These are phyloP conservation scores for Phalera bucephala DNA, from an alignment of 2,888 invertebrate species.

Conservation along the genomic window DNA sequence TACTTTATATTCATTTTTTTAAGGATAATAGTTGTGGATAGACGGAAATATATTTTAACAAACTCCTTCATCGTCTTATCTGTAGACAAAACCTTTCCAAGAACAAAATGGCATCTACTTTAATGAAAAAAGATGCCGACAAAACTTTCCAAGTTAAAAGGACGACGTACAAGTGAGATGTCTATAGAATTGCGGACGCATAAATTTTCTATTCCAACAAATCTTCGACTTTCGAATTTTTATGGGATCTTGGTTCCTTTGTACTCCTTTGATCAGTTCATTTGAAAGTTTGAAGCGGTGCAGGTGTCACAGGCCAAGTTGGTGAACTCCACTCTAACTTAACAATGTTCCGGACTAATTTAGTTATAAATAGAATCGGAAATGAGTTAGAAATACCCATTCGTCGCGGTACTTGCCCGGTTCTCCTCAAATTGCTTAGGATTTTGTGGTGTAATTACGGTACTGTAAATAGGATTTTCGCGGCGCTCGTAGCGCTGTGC, in stretches of 20 bases:
- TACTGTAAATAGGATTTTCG: neutral
- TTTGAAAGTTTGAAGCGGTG: constrained; percentile 43
- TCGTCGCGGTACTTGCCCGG: neutral
- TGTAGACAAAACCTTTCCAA: no score
- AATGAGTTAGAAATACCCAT: constrained; percentile 7
- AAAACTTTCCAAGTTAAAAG: neutral
- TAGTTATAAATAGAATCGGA: constrained; percentile 17
- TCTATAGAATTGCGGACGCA: constrained; percentile 23
- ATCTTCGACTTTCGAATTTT: constrained; percentile 30
- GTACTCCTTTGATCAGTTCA: constrained; percentile 46
- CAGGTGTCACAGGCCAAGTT: constrained; percentile 45
- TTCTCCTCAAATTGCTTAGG: neutral
- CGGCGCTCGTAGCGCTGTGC: no score
- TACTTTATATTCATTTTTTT: no score
- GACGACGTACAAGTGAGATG: constrained; percentile 10
- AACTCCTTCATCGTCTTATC: no score
- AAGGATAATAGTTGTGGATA: no score
- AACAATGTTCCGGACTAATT: constrained; percentile 15
- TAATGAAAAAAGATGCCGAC: no score
- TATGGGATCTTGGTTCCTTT: constrained; percentile 31
- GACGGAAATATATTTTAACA: no score
- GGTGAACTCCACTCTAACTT: constrained; percentile 33
- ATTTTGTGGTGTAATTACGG: neutral
- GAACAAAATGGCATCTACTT: no score
- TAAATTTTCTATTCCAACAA: constrained; percentile 22